Percentiles rank a stretch among this genome's conserved stretches.
These are phyloP conservation scores for Leucopsar rothschildi DNA, from an alignment of 2,113 vertebrate genomes.

Conservation along the genomic window DNA sequence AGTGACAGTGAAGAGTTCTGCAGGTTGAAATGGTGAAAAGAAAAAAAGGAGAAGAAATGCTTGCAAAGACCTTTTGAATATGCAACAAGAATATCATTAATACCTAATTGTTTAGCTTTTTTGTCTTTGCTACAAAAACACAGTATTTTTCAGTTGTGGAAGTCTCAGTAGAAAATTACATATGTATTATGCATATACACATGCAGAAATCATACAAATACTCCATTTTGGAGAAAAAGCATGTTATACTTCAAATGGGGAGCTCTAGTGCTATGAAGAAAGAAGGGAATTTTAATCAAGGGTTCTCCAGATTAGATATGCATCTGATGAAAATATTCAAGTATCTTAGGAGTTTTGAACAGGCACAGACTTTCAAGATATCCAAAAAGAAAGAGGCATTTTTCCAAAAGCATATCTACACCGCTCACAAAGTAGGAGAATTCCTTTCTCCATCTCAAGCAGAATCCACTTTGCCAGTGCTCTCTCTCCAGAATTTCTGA, in stretches of 20 bases:
- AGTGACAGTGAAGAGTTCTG: conserved; percentile 78
- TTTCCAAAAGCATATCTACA: conserved; percentile 13
- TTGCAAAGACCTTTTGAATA: conserved; percentile 76
- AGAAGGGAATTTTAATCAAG: conserved; percentile 37
- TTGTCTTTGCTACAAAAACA: conserved; percentile 65
- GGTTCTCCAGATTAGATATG: conserved; percentile 44
- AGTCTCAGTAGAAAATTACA: conserved; percentile 54
- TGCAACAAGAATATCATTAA: conserved; percentile 77
- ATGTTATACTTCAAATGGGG: conserved; percentile 35
- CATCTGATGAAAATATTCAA: conserved; percentile 30
- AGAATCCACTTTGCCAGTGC: not conserved
- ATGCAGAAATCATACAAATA: conserved; percentile 53
- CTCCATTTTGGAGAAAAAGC: conserved; percentile 39
- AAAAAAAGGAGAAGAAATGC: conserved; percentile 58
- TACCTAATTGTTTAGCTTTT: conserved; percentile 71
- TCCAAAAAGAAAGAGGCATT: not conserved
- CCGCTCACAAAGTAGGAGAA: not conserved
- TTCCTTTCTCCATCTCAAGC: not conserved
- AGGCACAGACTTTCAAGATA: not conserved
- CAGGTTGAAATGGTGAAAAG: conserved; percentile 74
- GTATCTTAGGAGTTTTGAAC: conserved; percentile 28
- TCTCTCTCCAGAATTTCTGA: not conserved
- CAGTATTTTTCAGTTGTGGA: conserved; percentile 55
- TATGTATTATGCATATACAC: conserved; percentile 63
- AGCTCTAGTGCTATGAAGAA: conserved; percentile 46